phyloP scores from a whole-genome alignment of 2,888 invertebrate species.

The Acrobasis suavella region DNA sequence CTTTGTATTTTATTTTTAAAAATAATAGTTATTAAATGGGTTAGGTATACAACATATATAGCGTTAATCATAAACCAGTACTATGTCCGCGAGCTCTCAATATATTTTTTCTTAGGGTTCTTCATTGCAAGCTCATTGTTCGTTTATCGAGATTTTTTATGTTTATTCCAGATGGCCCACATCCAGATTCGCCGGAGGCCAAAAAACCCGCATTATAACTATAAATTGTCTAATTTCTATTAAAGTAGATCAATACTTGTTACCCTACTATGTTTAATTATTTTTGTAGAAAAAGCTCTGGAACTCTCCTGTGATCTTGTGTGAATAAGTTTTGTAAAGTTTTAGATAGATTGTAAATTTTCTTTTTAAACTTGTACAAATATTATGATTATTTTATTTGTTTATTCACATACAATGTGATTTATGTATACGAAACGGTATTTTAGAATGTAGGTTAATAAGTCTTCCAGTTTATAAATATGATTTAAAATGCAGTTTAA shows the following conservation, averaged over 20 bases:
- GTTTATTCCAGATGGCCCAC: conserved; percentile 70
- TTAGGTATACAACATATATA: too few species aligned
- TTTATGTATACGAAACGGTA: conserved; percentile 40
- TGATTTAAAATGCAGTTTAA: not conserved
- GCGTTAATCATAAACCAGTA: too few species aligned
- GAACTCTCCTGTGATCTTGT: conserved; percentile 82
- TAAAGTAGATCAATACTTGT: conserved; percentile 61
- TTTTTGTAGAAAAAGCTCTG: conserved; percentile 68
- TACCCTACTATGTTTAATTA: conserved; percentile 57
- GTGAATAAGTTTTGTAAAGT: conserved; percentile 62
- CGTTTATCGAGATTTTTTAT: conserved; percentile 29
- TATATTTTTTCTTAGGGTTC: too few species aligned
- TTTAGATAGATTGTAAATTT: conserved; percentile 44
- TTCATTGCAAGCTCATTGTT: too few species aligned
- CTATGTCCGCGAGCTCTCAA: too few species aligned
- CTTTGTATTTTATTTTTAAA: too few species aligned
- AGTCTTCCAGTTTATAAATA: conserved; percentile 24
- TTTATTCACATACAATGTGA: conserved; percentile 49
- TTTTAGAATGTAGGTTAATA: conserved; percentile 35
- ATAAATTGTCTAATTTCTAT: conserved; percentile 45
- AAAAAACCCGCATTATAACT: conserved; percentile 79
- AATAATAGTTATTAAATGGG: too few species aligned
- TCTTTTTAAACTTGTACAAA: conserved; percentile 41
- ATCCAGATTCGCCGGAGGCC: conserved; percentile 77
- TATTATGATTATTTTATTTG: conserved; percentile 25